phyloP scores from a whole-genome alignment of 2,113 vertebrate species.

The Xyliphius kryptos region DNA sequence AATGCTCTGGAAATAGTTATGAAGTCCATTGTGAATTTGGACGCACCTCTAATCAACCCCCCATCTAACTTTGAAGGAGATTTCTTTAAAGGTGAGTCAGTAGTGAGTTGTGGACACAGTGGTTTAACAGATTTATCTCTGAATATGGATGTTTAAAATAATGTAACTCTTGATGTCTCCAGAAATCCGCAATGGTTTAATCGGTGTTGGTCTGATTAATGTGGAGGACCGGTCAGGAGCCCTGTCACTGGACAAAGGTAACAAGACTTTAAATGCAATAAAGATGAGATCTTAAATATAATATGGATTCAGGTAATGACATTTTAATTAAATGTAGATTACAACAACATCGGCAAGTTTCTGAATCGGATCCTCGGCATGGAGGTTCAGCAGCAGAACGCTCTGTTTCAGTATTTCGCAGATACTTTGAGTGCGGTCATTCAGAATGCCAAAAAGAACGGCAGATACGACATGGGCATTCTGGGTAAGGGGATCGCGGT shows the following conservation, averaged over 20 bases:
- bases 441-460: slow-evolving; percentile 94
- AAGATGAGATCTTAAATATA: too few species aligned
- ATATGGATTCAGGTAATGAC: too few species aligned
- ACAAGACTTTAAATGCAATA: too few species aligned
- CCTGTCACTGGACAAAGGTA: slow-evolving; percentile 92
- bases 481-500: slow-evolving; percentile 68
- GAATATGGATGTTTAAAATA: too few species aligned
- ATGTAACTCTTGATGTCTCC: slow-evolving; percentile 13
- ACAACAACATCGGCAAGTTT: slow-evolving; percentile 98
- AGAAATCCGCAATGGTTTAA: slow-evolving; percentile 91
- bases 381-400: slow-evolving; percentile 96
- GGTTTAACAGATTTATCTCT: too few species aligned
- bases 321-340: slow-evolving; percentile 68
- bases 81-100: slow-evolving; percentile 87
- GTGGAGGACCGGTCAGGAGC: slow-evolving; percentile 87
- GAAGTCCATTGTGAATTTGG: slow-evolving; percentile 96
- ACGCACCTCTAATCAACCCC: slow-evolving; percentile 84
- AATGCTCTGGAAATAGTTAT: slow-evolving; percentile 98
- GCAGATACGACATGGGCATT: slow-evolving; percentile 97
- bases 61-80: slow-evolving; percentile 88
- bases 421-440: slow-evolving; percentile 90
- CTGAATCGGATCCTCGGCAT: slow-evolving; percentile 95
- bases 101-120: too few species aligned
- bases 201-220: slow-evolving; percentile 92
- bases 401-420: slow-evolving; percentile 95